phyloP scores from a whole-genome alignment of 2,888 invertebrate species.

The Amiota mariae region DNA sequence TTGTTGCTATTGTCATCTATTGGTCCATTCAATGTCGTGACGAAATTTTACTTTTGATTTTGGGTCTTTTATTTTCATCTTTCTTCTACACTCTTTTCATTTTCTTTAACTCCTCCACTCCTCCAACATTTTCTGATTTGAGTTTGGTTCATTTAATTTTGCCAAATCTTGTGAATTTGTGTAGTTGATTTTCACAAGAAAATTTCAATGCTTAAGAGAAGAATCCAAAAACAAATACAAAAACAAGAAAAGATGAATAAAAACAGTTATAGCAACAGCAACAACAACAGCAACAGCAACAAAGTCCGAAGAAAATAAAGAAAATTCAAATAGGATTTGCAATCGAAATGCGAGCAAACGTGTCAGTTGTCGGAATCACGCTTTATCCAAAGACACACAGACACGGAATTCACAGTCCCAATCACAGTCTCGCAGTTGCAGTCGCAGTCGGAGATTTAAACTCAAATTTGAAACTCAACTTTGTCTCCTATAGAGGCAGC shows the following conservation, averaged over 20 bases:
- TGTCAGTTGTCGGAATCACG: conserved; percentile 61
- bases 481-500: background rate
- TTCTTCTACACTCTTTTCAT: background rate
- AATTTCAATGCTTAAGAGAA: background rate
- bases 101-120: conserved; percentile 54
- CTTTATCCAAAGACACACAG: conserved; percentile 27
- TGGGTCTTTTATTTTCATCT: conserved; percentile 62
- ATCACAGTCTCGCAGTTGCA: conserved; percentile 4
- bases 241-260: conserved; percentile 14
- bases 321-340: conserved; percentile 60
- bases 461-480: background rate
- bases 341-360: conserved; percentile 71
- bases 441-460: conserved; percentile 18
- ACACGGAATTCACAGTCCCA: conserved; percentile 32
- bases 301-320: conserved; percentile 3
- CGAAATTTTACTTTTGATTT: conserved; percentile 60
- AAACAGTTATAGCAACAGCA: conserved; percentile 27
- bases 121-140: conserved; percentile 11
- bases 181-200: conserved; percentile 21
- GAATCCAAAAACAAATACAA: background rate
- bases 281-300: conserved; percentile 22
- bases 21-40: conserved; percentile 47
- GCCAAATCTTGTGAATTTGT: conserved; percentile 5
- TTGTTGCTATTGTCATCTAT: background rate
- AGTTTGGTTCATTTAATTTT: conserved; percentile 17